phyloP scores from a whole-genome alignment of 2,888 invertebrate genomes.

The Pseudococcus viburni region DNA sequence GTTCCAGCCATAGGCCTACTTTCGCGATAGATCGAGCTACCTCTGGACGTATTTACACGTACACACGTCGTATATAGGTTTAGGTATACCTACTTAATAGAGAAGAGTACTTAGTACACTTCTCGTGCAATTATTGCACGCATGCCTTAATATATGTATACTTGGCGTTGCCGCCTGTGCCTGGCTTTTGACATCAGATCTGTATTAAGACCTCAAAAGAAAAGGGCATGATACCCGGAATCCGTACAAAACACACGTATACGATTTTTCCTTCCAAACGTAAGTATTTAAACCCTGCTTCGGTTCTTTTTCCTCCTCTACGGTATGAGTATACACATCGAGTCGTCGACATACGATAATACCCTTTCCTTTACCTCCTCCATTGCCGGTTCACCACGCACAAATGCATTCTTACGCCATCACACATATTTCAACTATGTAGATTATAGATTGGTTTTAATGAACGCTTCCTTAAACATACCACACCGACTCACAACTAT shows the following conservation, averaged over 20 bases:
- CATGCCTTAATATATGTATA: background rate
- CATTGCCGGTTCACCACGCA: background rate
- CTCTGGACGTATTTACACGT: background rate
- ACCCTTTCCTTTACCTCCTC: background rate
- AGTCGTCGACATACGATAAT: background rate
- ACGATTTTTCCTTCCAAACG: background rate
- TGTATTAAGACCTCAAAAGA: background rate
- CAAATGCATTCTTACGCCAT: background rate
- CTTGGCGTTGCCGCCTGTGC: background rate
- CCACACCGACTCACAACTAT: background rate
- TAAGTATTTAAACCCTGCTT: background rate
- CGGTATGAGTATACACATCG: background rate
- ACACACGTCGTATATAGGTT: background rate
- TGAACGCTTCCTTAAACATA: constrained; percentile 37
- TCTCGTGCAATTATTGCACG: too few species aligned
- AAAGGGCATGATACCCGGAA: background rate
- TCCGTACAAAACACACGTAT: background rate
- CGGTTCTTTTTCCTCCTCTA: background rate
- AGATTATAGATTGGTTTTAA: constrained; percentile 22
- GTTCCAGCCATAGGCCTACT: background rate
- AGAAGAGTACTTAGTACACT: too few species aligned
- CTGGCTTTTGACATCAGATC: background rate
- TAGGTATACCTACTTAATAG: background rate
- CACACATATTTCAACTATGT: background rate
- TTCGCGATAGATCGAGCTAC: background rate